Evolutionary conservation across 2,113 vertebrate genomes (phyloP).

Genomic region (Zosterops pallidus): DNA sequence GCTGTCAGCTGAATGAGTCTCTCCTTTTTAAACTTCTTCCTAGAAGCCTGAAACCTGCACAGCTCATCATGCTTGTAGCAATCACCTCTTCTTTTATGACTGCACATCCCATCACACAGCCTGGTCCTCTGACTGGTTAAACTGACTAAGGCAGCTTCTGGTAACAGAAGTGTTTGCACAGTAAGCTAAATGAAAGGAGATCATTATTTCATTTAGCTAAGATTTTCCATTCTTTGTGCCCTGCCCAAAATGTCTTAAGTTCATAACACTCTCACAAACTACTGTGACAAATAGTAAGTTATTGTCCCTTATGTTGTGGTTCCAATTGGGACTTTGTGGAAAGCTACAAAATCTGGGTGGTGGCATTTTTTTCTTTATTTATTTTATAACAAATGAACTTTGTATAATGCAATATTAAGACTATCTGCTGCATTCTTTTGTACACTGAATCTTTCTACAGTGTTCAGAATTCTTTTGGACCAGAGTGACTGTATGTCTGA

Average conservation of each 20-base stretch:
- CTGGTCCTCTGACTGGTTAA: conserved; percentile 34
- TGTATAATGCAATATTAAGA: conserved; percentile 27
- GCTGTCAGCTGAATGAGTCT: neutral
- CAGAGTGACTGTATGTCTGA: neutral
- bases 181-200: conserved; percentile 60
- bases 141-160: conserved; percentile 30
- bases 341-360: conserved; percentile 31
- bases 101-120: neutral
- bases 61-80: neutral
- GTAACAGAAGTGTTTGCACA: conserved; percentile 25
- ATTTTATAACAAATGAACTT: conserved; percentile 51
- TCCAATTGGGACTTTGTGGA: conserved; percentile 28
- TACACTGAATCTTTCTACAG: neutral
- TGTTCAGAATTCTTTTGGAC: neutral
- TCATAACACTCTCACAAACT: conserved; percentile 44
- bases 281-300: conserved; percentile 27
- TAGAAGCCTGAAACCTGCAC: neutral
- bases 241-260: conserved; percentile 64
- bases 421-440: conserved; percentile 22
- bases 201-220: conserved; percentile 65
- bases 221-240: conserved; percentile 58
- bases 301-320: conserved; percentile 12
- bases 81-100: neutral
- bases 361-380: conserved; percentile 18
- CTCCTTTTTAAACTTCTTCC: neutral